Base-by-base conservation (phyloP, 1,140 invertebrate genomes). In the Zaprionus kolodkinae region DNA sequence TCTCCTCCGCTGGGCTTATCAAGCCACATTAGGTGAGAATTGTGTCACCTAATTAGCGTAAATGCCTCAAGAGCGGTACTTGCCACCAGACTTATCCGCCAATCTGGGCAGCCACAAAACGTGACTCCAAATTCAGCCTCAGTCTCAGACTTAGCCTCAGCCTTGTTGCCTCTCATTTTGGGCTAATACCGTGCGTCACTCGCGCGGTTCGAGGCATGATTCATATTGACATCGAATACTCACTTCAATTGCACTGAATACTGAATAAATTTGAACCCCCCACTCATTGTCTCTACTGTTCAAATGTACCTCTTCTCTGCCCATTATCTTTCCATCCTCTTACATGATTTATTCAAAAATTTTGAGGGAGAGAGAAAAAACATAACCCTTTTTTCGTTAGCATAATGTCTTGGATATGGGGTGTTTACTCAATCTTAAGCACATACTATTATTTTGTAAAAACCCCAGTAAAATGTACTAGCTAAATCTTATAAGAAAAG, bases 11-110 rank as follows among this genome's bases (percentile, higher is more conserved):
- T 45, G 30, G 17, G 80, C 72, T 87, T 91, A 91, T 91, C 89
- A 81, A 79, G 79, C 72, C 82, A 88, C 89, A 91, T 91, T 91
- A 91, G 85, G 89, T 91, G 89, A 91, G 89, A 91, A 91, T 91
- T 91, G 89, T 91, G 89, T 91, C 89, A 91, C 89, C 89, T 91
- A 91, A 91, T 91, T 91, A 91, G 82, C 88, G 81, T 91, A 91
- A 91, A 91, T 91, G 89, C 80, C 87, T 88, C 88, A 91, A 91
- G 84, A 75, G 80, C 73, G 52, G 52, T 36, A 35, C 67, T 78
- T 59, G 72, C 80, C 78, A 67, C 55, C 38, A 50, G 72, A 50
- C 68, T 90, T 90, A 86, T 90, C 79, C 79, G 67, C 50, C 76
- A 75, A 90, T 87, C 83, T 84, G 52, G 43, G 73, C 76, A 77